Conservation (phyloP, 2,113 vertebrate genomes). For the Phasianus colchicus region DNA sequence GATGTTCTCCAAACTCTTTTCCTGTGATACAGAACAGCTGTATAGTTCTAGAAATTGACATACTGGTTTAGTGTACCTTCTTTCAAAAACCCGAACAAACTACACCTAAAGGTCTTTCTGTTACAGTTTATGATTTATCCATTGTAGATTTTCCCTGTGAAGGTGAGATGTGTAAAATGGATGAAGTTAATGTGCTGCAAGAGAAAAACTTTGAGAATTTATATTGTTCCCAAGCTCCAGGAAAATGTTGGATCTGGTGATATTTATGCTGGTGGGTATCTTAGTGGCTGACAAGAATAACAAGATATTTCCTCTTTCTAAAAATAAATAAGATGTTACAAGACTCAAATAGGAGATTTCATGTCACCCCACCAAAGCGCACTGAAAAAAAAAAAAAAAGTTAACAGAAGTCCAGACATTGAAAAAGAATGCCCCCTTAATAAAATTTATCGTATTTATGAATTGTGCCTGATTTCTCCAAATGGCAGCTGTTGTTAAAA, state of each 20-base stretch:
- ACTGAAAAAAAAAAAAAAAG: not conserved
- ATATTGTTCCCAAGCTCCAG: not conserved
- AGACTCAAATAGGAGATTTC: not conserved
- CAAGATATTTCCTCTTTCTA: not conserved
- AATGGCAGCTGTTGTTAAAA: not conserved
- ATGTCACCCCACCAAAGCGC: not conserved
- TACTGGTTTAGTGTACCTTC: not conserved
- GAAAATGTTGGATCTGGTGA: not conserved
- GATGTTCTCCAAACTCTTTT: not conserved
- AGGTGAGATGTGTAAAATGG: not conserved
- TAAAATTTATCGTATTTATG: not conserved
- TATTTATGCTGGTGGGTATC: not conserved
- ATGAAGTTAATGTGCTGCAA: not conserved
- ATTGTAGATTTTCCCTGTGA: not conserved
- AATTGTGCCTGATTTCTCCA: not conserved
- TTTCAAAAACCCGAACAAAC: not conserved
- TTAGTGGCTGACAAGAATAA: not conserved
- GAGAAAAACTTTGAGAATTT: not conserved
- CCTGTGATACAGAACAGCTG: not conserved
- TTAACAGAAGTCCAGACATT: not conserved
- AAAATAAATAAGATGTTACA: not conserved
- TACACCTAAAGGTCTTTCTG: not conserved
- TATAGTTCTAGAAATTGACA: not conserved
- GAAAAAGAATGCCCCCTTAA: accelerated
- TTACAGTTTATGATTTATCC: not conserved